Evolutionary conservation across 1,140 invertebrate species (phyloP), one percentile per base, ranked within the genome.

Genomic region (Luehdorfia chinensis): DNA sequence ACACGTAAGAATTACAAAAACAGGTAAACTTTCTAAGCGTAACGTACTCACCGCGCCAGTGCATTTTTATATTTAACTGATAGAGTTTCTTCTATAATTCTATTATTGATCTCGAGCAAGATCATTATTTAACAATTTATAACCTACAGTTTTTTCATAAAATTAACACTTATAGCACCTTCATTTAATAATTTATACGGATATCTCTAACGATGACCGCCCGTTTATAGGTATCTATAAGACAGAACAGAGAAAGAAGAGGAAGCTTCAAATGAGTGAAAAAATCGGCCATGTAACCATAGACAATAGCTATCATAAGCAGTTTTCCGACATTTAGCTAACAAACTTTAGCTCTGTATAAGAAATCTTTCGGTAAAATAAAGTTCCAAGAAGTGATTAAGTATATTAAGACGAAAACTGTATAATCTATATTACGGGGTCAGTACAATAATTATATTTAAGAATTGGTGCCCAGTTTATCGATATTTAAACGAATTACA

Each of bases 31-130:
- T 84, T 85, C 81, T 80, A 80, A 79, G 71, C 71, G 67, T 81
- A 83, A 83, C 68, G 71, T 83, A 92, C 95, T 95, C 90, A 98
- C 97, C 96, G 95, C 62, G 94, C 94, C 79, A 95, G 88, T 69
- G 94, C 94, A 93, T 98, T 98, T 89, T 94, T 96, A 88, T 98
- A 97, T 91, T 98, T 98, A 54, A 96, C 90, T 70, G 92, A 93
- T 75, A 99, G 90, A 27, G 96, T 97, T 88, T 99, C 97, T 90
- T 98, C 96, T 61, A 99, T 92, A 88, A 98, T 97, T 87, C 96
- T 93, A 90, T 99, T 99, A 88, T 98, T 97, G 88, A 98, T 97
- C 92, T 99, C 98, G 67, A 99, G 91, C 84, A 99, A 92, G 91
- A 99, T 99, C 98, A 99, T 99, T 88, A 87, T 92, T 88, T 76